Base-by-base conservation (phyloP, 1,140 invertebrate species). In the Holotrichia oblita region DNA sequence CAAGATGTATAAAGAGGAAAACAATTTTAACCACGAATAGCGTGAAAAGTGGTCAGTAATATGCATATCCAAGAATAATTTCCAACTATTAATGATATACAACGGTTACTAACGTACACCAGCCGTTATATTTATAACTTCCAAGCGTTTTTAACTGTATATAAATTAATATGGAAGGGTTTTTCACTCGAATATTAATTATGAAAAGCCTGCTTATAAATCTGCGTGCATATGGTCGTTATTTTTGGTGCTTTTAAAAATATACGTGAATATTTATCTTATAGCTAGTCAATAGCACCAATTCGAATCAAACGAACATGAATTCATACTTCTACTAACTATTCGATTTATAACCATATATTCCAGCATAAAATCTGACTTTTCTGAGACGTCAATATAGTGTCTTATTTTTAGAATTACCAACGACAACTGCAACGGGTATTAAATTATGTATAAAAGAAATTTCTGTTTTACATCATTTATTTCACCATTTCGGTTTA, bases 141-240 rank as follows among this genome's bases (percentile, higher is more conserved):
- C 61, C n/a, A 9, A 20, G 17, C 22, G 22, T 64, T 64, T 64
- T 64, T 64, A 17, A 12, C 61, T 12, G 24, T 9, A 64, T 22
- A 64, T 20, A 64, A 64, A 64, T 64, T 64, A 12, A 64, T 64
- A 27, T 64, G 17, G 61, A 64, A n/a, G 24, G 17, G 17, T 10
- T 64, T 64, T 64, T 64, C 61, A 9, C 61, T 20, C 22, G 17
- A 64, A 64, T 64, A 64, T 17, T 64, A 64, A 64, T 64, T 64
- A 64, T 14, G 17, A 64, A 64, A 64, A 22, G 17, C 61, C 61
- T 9, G 61, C n/a, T 12, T 64, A 27, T 27, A 64, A 17, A 64
- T 64, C 17, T 64, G 61, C 61, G 61, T 64, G 61, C 22, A 22
- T 64, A 22, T 64, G 22, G 22, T 12, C 17, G 61, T 64, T 64